Evolutionary conservation across 2,797 vertebrate genomes (phyloP).

Genomic region (Diplodus puntazzo): DNA sequence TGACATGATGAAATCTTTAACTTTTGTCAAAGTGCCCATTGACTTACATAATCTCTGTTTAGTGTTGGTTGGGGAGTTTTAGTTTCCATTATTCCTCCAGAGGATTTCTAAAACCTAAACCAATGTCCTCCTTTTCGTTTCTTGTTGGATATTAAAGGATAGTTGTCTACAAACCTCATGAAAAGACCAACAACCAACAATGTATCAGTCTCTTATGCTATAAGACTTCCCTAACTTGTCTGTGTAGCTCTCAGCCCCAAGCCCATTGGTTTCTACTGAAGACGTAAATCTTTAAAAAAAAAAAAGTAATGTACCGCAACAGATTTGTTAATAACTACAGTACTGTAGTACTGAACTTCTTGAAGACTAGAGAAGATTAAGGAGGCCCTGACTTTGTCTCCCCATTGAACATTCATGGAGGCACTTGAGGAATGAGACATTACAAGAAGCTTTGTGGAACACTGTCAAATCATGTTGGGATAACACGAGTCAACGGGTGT

Average conservation of each 20-base stretch:
- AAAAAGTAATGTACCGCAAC: too few species aligned
- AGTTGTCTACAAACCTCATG: background rate
- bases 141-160: background rate
- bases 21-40: too few species aligned
- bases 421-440: too few species aligned
- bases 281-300: background rate
- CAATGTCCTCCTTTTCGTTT: background rate
- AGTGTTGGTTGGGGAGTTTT: background rate
- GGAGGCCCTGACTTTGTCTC: too few species aligned
- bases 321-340: too few species aligned
- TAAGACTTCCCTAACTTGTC: background rate
- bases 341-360: too few species aligned
- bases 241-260: background rate
- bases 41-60: background rate
- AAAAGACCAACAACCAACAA: background rate
- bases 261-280: background rate
- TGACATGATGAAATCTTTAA: background rate
- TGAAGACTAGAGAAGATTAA: too few species aligned
- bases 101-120: background rate
- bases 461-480: too few species aligned
- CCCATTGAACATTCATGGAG: too few species aligned
- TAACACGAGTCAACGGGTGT: too few species aligned
- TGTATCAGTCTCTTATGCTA: background rate
- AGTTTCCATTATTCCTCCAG: background rate
- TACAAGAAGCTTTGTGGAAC: too few species aligned